Percentiles rank a stretch among this genome's conserved stretches.
Conservation (phyloP, 2,113 vertebrate genomes). For the Python bivittatus region DNA sequence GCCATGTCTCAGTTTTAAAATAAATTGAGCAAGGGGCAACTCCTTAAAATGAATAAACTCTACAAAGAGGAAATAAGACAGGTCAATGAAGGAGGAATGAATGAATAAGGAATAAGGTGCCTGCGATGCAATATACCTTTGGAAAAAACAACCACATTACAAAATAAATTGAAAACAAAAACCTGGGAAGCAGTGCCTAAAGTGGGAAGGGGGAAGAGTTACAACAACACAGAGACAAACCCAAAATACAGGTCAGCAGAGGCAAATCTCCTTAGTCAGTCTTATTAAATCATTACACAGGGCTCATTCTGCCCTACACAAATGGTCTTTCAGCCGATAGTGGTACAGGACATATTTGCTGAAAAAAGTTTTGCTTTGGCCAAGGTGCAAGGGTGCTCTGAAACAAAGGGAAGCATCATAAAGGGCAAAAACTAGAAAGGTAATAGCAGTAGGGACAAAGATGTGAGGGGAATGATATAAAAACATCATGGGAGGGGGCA, state of each 20-base stretch:
- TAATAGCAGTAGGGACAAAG: not conserved
- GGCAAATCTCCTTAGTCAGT: not conserved
- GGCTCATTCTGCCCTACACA: not conserved
- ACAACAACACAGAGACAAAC: not conserved
- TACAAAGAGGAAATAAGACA: not conserved
- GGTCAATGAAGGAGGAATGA: not conserved
- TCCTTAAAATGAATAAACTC: not conserved
- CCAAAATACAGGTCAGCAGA: not conserved
- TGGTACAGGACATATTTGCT: not conserved
- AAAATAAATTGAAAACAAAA: not conserved
- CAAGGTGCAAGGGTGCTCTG: not conserved
- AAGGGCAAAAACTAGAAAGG: not conserved
- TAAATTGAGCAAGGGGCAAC: not conserved
- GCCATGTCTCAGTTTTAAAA: not conserved
- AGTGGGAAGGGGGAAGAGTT: not conserved
- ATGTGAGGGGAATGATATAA: not conserved
- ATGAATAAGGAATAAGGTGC: not conserved
- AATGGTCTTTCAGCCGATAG: not conserved
- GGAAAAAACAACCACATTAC: not conserved
- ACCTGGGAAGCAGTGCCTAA: not conserved
- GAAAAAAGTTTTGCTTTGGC: not conserved
- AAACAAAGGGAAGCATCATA: not conserved
- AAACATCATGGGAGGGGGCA: not conserved
- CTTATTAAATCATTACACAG: not conserved
- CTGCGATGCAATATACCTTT: not conserved